Conservation (phyloP, 2,113 vertebrate genomes). For the Melanotaenia duboulayi region DNA sequence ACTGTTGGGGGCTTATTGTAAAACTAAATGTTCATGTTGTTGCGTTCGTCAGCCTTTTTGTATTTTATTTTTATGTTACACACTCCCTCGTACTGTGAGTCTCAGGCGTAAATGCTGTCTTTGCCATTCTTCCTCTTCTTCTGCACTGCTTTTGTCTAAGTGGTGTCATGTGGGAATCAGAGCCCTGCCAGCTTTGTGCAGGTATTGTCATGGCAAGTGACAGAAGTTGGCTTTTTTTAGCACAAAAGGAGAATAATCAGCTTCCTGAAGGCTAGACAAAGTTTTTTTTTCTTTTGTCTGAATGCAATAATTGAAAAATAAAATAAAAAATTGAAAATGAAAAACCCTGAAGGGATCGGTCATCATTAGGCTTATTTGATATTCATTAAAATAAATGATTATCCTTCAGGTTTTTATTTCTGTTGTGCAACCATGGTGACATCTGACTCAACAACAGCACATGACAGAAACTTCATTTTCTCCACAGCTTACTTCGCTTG, state of each 20-base stretch:
- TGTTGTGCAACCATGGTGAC: slow-evolving; percentile 1
- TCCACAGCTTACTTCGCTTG: slow-evolving; percentile 1
- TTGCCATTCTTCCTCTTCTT: slow-evolving; percentile 13
- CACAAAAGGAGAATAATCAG: slow-evolving; percentile 3
- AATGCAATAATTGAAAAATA: too few species aligned
- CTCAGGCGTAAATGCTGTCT: not conserved
- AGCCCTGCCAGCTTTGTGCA: slow-evolving; percentile 8
- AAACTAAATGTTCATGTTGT: not conserved
- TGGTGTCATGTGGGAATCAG: slow-evolving; percentile 20
- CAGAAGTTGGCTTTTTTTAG: slow-evolving; percentile 16
- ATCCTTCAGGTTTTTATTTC: not conserved
- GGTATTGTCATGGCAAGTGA: slow-evolving; percentile 14
- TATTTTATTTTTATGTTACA: slow-evolving; percentile 19
- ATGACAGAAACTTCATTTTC: slow-evolving; percentile 23
- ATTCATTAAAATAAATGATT: not conserved
- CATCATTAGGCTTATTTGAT: not conserved
- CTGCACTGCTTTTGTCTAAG: slow-evolving; percentile 26
- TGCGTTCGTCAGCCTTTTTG: slow-evolving; percentile 2
- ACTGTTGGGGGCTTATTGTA: slow-evolving; percentile 29
- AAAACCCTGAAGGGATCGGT: not conserved
- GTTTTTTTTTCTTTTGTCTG: not conserved
- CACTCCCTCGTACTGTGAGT: slow-evolving; percentile 11
- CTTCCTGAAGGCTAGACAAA: not conserved
- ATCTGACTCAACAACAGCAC: not conserved
- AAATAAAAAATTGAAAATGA: not conserved